Evolutionary conservation across 1,140 invertebrate genomes (phyloP), one percentile per base, ranked within the genome.

Genomic region (Watersipora subatra): DNA sequence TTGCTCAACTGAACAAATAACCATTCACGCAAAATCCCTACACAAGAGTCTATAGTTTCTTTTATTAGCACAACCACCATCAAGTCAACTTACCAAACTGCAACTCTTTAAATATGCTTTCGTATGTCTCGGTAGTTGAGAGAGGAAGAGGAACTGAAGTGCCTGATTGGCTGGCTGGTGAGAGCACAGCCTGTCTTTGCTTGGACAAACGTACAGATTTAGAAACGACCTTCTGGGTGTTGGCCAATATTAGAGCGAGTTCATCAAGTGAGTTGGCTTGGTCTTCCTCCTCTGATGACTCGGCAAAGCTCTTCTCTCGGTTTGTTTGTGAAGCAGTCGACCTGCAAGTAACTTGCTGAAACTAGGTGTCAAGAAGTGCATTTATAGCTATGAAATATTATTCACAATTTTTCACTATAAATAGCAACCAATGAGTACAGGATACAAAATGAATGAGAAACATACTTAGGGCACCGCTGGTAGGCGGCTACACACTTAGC

Each of bases 401-500:
- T n/a, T n/a, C n/a, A n/a, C n/a, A n/a, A n/a, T n/a, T n/a, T n/a
- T n/a, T n/a, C n/a, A n/a, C n/a, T n/a, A n/a, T n/a, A n/a, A n/a
- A n/a, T n/a, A n/a, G n/a, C n/a, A n/a, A n/a, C n/a, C n/a, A n/a
- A n/a, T n/a, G n/a, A n/a, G n/a, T n/a, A n/a, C n/a, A n/a, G n/a
- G n/a, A n/a, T n/a, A n/a, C n/a, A n/a, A n/a, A n/a, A n/a, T n/a
- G n/a, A n/a, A n/a, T n/a, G n/a, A n/a, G n/a, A n/a, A n/a, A n/a
- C 81, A 83, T 80, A 90, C 87, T 87, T 88, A 29, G 91, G 83
- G 73, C 89, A 85, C 71, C 85, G 88, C 27, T 89, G 86, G 76
- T 96, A 96, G 0, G 88, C 92, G 75, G 94, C 90, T 28, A 95
- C 91, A 78, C 90, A 92, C 56, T 85, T 84, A 73, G 87, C 90